Percentiles rank a stretch among this genome's conserved stretches.
Evolutionary conservation across 2,888 invertebrate genomes (phyloP).

Genomic region (Bedellia somnulentella): DNA sequence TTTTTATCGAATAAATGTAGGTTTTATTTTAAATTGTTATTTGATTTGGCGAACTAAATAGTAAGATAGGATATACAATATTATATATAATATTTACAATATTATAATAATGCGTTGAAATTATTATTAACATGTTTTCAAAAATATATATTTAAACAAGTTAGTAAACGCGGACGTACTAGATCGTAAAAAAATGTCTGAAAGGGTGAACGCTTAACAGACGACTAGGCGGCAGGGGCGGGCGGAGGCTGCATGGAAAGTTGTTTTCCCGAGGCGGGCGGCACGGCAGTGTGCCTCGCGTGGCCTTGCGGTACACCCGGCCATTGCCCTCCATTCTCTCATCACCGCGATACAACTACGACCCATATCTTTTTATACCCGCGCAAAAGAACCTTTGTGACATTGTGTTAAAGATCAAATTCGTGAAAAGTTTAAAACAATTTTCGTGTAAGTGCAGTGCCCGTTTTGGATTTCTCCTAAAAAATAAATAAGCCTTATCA

Average conservation of each 20-base stretch:
- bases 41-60: no score
- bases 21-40: no score
- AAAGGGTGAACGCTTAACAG: no score
- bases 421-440: neutral
- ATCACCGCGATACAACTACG: constrained; percentile 5
- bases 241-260: constrained; percentile 41
- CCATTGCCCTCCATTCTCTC: constrained; percentile 17
- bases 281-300: constrained; percentile 48
- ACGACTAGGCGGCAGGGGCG: constrained; percentile 17
- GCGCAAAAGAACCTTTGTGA: neutral
- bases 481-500: neutral
- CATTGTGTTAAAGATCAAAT: neutral
- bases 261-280: constrained; percentile 27
- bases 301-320: constrained; percentile 14
- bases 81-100: no score
- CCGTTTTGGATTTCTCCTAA: neutral
- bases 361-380: no score
- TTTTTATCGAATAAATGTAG: no score
- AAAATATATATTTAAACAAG: no score
- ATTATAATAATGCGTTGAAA: no score
- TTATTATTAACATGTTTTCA: no score
- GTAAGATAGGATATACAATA: no score
- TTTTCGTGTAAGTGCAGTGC: neutral
- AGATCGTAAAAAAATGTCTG: no score
- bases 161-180: no score